Evolutionary conservation across 2,888 invertebrate species (phyloP).

Genomic region (Drosophila rellima): DNA sequence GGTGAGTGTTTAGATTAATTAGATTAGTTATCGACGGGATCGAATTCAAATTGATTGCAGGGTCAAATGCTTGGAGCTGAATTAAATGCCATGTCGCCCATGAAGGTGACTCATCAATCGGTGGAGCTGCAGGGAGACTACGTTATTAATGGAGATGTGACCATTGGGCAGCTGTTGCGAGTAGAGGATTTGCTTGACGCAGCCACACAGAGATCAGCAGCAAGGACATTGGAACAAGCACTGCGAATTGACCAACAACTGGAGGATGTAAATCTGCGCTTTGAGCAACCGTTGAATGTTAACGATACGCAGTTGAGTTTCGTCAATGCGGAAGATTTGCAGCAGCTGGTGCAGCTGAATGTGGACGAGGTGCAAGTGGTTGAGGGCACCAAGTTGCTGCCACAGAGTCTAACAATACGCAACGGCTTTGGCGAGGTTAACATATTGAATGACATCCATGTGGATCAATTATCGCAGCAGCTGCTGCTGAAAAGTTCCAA

Average conservation of each 20-base stretch:
- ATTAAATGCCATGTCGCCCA: conserved; percentile 85
- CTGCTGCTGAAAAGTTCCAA: conserved; percentile 85
- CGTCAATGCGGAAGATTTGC: conserved; percentile 86
- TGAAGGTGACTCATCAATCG: conserved; percentile 85
- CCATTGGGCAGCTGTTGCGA: conserved; percentile 85
- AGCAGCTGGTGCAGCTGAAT: conserved; percentile 85
- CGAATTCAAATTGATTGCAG: conserved; percentile 33
- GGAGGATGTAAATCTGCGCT: conserved; percentile 75
- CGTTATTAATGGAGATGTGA: conserved; percentile 86
- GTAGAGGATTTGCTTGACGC: conserved; percentile 74
- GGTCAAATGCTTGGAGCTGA: conserved; percentile 86
- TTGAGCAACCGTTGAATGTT: conserved; percentile 71
- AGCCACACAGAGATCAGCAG: conserved; percentile 56
- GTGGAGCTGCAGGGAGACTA: conserved; percentile 85
- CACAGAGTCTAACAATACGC: conserved; percentile 84
- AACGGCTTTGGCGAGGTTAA: conserved; percentile 85
- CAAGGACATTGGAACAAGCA: conserved; percentile 61
- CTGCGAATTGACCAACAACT: conserved; percentile 67
- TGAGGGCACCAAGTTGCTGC: conserved; percentile 86
- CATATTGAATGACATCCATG: conserved; percentile 86
- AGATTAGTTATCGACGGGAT: background rate
- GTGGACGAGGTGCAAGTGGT: conserved; percentile 85
- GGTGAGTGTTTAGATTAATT: conserved; percentile 60
- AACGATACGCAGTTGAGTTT: conserved; percentile 84
- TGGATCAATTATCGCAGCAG: conserved; percentile 84